Conservation (phyloP, 1,140 invertebrate genomes). For the Zaprionus gabonicus region DNA sequence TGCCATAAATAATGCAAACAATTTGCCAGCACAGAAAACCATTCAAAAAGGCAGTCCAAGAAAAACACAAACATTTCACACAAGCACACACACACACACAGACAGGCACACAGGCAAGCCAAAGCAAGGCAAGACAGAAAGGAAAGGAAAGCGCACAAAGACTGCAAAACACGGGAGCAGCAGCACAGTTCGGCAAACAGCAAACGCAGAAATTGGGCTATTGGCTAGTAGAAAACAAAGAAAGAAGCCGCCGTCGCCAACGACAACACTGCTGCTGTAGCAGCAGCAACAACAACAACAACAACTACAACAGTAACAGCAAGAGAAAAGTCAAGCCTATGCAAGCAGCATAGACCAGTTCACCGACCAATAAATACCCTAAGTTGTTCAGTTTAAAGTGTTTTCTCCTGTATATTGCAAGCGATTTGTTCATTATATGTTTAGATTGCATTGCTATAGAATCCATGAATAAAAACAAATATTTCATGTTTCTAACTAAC, state of each 20-base stretch:
- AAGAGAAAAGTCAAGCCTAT: slow-evolving; percentile 13
- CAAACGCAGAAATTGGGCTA: slow-evolving; percentile 59
- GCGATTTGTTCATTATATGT: neutral
- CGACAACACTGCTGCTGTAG: neutral
- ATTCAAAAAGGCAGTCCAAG: slow-evolving; percentile 44
- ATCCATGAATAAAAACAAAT: too few relatives aligned
- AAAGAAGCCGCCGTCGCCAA: slow-evolving; percentile 24
- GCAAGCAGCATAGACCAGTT: neutral
- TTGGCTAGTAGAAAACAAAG: slow-evolving; percentile 42
- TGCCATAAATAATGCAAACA: slow-evolving; percentile 77
- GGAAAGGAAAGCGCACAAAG: slow-evolving; percentile 59
- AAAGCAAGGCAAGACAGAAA: slow-evolving; percentile 30
- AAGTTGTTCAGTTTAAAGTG: neutral
- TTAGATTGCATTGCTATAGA: neutral
- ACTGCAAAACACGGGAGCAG: slow-evolving; percentile 35
- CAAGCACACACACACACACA: slow-evolving; percentile 4
- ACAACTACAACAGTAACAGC: too few relatives aligned
- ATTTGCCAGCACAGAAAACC: slow-evolving; percentile 71
- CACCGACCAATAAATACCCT: neutral
- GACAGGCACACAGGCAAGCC: neutral
- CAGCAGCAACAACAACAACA: slow-evolving; percentile 11
- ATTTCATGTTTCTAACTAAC: neutral
- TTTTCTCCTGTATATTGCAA: neutral
- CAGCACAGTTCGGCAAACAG: slow-evolving; percentile 16
- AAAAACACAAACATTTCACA: slow-evolving; percentile 32